Percentiles rank a stretch among this genome's conserved stretches.
Evolutionary conservation across 30 jellyfish, hydroid and myxozoan species (phyloP).

Genomic region (Cassiopea xamachana): DNA sequence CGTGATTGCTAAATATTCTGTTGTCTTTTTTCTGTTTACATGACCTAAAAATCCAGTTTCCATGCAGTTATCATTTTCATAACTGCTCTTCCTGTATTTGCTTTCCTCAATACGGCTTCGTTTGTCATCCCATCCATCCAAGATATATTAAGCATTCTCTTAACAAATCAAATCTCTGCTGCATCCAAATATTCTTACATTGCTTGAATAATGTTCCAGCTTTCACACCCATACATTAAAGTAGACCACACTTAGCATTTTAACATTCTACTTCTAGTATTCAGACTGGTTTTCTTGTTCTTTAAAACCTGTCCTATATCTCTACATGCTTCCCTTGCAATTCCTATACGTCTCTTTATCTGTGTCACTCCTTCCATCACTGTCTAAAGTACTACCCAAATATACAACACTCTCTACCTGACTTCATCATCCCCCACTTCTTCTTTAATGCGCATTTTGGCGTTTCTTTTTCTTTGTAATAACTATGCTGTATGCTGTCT

Average conservation of each 20-base stretch:
- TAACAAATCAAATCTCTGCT: background rate
- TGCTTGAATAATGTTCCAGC: background rate
- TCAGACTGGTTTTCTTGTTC: background rate
- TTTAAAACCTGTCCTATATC: background rate
- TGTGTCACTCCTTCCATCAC: slow-evolving; percentile 1
- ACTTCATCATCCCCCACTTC: too few species aligned
- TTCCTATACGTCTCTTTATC: background rate
- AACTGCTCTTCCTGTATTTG: too few species aligned
- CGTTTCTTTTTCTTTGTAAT: too few species aligned
- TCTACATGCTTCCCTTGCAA: background rate
- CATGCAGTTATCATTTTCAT: background rate
- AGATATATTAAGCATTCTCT: background rate
- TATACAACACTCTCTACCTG: slow-evolving; percentile 11
- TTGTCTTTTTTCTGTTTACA: background rate
- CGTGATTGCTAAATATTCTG: background rate
- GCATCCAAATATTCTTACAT: background rate
- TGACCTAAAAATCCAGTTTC: background rate
- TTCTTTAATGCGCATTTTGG: too few species aligned
- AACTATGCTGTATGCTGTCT: too few species aligned
- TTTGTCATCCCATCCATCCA: background rate
- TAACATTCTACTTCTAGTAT: background rate
- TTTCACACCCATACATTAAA: background rate
- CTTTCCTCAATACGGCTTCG: too few species aligned
- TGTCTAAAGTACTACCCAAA: slow-evolving; percentile 13
- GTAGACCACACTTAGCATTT: background rate